Percentiles rank a stretch among this genome's conserved stretches.
These are phyloP conservation scores for Tor tambroides DNA, from an alignment of 2,113 vertebrate species.

Conservation along the genomic window DNA sequence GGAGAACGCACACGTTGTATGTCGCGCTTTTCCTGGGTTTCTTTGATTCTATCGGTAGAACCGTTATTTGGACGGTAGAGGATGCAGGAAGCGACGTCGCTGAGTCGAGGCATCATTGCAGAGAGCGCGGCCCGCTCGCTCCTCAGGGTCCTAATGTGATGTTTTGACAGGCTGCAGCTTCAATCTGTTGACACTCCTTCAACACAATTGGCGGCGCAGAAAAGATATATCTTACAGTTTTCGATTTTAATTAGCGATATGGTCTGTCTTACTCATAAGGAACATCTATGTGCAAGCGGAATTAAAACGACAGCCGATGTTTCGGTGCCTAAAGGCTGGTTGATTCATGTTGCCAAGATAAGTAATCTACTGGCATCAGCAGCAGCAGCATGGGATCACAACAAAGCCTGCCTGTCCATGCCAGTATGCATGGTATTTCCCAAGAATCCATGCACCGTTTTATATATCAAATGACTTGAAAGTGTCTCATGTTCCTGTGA, in stretches of 20 bases:
- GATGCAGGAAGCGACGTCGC: conserved; percentile 57
- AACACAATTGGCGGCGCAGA: not conserved
- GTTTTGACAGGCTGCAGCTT: conserved; percentile 38
- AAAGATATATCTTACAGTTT: not conserved
- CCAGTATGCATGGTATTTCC: conserved; percentile 25
- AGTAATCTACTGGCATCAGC: conserved; percentile 50
- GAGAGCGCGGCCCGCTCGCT: conserved; percentile 47
- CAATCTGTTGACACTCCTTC: conserved; percentile 21
- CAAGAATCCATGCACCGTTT: not conserved
- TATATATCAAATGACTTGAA: not conserved
- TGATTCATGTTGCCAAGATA: conserved; percentile 18
- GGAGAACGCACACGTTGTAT: not conserved
- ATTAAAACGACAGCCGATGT: not conserved
- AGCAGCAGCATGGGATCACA: conserved; percentile 48
- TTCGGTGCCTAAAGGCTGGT: not conserved
- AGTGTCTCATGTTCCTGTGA: not conserved
- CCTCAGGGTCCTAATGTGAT: conserved; percentile 52
- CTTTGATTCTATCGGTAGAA: conserved; percentile 40
- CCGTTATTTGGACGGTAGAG: conserved; percentile 50
- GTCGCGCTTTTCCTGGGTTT: not conserved
- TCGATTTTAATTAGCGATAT: not conserved
- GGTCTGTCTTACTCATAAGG: not conserved
- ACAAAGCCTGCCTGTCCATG: conserved; percentile 58
- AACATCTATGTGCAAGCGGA: not conserved
- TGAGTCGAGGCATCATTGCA: conserved; percentile 45